Evolutionary conservation across 2,797 vertebrate genomes (phyloP), one percentile per base, ranked within the genome.

Genomic region (Mormyrops attenuatus): DNA sequence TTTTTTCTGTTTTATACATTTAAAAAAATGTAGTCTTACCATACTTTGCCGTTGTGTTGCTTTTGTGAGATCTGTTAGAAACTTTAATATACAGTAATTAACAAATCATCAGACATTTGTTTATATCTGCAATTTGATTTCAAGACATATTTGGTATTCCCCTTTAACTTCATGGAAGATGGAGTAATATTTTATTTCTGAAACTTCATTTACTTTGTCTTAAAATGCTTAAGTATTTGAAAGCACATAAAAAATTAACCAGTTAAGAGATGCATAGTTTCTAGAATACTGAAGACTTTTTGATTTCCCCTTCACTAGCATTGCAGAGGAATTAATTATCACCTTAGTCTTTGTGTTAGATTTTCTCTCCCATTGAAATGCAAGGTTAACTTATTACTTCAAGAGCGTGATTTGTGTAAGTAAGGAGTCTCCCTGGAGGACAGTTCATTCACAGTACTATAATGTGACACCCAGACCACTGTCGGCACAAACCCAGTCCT

Each of bases 11-110:
- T 66, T 73, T 69, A 87, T 89, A 22, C 34, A 53, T 63, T 49
- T 41, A 17, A 30, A 49, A 49, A 86, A 73, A 41, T 53, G 41
- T 87, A 87, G 89, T 89, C 84, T 89, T 89, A 89, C 49, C 47
- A 80, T 26, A 73, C 3, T 69, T 73, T 55, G 50, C 22, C 9
- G 1, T 49, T 77, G 63, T 89, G 66, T 52, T 50, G 30, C 50
- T 85, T 52, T 89, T n/a, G 38, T 89, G 49, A 38, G 38, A 22
- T 87, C 15, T 87, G 13, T 87, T 38, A 73, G 30, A 13, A 52
- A 44, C 22, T 57, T 87, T 87, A 41, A 87, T 30, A 44, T 22
- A 30, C 26, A 30, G 26, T 30, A 66, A 88, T 66, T 38, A 44
- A 44, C 41, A 47, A n/a, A 38, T 66, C 17, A 57, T 57, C 17